Percentiles rank a stretch among this genome's conserved stretches.
phyloP scores from a whole-genome alignment of 1,140 invertebrate genomes.

The Bombus difficillimus region DNA sequence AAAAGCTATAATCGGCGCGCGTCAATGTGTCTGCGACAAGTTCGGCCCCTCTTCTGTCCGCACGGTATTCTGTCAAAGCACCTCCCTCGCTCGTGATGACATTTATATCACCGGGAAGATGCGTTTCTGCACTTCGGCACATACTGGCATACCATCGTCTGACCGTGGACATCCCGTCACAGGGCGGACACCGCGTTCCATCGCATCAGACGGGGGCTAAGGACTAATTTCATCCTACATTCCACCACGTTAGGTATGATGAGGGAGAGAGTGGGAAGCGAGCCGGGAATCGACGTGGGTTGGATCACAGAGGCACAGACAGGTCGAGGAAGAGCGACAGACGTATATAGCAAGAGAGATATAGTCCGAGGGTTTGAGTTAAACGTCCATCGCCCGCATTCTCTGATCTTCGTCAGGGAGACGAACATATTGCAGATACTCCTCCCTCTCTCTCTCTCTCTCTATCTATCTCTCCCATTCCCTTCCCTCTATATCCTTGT shows the following conservation, averaged over 20 bases:
- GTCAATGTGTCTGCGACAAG: constrained; percentile 27
- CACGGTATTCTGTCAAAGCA: constrained; percentile 39
- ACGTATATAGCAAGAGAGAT: neutral
- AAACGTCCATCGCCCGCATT: constrained; percentile 65
- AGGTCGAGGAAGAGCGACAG: neutral
- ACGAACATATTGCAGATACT: constrained; percentile 54
- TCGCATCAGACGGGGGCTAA: constrained; percentile 58
- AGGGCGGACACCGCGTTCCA: constrained; percentile 62
- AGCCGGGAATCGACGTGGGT: neutral
- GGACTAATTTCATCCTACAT: constrained; percentile 69
- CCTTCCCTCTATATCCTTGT: neutral
- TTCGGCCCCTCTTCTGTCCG: neutral
- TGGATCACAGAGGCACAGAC: constrained; percentile 14
- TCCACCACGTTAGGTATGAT: constrained; percentile 62
- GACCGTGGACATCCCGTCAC: constrained; percentile 51
- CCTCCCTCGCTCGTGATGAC: constrained; percentile 37
- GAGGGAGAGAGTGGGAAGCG: constrained; percentile 1
- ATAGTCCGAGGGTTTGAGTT: constrained; percentile 49
- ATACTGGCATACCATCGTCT: constrained; percentile 53
- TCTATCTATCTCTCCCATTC: neutral
- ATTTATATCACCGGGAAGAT: constrained; percentile 61
- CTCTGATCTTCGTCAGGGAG: constrained; percentile 55
- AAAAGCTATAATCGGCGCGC: constrained; percentile 16
- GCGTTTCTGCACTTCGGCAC: constrained; percentile 46
- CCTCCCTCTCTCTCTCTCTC: constrained; percentile 15